Evolutionary conservation across 2,797 vertebrate genomes (phyloP).

Genomic region (Linurgus olivaceus): DNA sequence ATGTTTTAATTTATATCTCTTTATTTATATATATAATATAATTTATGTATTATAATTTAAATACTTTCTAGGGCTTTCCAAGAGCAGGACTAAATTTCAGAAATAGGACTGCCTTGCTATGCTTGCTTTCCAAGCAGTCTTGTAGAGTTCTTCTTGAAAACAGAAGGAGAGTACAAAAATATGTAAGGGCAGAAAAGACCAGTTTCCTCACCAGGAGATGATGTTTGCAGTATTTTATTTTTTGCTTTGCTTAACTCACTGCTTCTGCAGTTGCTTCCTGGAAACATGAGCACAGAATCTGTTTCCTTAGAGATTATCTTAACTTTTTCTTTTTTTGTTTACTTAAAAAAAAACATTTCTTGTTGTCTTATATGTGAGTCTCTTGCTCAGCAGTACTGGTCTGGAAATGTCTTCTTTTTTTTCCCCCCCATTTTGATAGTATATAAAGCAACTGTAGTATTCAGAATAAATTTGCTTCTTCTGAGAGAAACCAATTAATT

Average conservation of each 20-base stretch:
- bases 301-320: neutral
- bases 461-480: neutral
- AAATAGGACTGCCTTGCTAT: neutral
- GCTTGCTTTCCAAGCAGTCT: neutral
- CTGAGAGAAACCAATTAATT: neutral
- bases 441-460: neutral
- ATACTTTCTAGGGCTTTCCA: neutral
- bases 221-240: neutral
- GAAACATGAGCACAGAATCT: neutral
- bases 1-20: neutral
- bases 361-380: neutral
- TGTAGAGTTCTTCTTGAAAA: neutral
- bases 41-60: neutral
- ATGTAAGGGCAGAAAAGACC: neutral
- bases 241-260: neutral
- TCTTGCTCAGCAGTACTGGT: neutral
- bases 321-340: neutral
- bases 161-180: neutral
- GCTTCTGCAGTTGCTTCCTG: slow-evolving; percentile 1
- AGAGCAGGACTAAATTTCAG: neutral
- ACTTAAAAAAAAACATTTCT: neutral
- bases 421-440: neutral
- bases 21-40: neutral
- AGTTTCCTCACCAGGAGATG: neutral
- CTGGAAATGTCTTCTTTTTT: neutral